phyloP scores from a whole-genome alignment of 2,797 vertebrate genomes.

The Gallinago nigripennis region DNA sequence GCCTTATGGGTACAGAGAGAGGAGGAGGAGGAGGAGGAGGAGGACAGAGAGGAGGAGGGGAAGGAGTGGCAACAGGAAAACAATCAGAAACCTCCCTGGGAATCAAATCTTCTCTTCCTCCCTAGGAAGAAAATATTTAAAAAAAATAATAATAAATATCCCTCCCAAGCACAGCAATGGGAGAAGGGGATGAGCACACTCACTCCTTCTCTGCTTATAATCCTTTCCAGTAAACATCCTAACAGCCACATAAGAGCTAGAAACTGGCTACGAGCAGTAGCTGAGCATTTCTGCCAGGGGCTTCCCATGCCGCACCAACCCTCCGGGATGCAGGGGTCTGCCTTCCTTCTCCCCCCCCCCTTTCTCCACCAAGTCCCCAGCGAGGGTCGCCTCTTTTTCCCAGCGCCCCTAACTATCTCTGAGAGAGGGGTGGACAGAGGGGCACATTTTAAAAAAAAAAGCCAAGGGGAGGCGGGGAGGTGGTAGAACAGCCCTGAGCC shows the following conservation, averaged over 20 bases:
- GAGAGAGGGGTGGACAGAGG: neutral
- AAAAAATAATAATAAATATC: neutral
- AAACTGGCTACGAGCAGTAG: neutral
- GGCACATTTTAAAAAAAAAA: neutral
- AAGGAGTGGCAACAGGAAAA: neutral
- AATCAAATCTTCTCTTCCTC: neutral
- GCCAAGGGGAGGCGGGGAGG: neutral
- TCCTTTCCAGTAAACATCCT: accelerated
- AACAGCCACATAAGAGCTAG: neutral
- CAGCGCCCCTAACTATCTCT: neutral
- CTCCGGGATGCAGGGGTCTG: neutral
- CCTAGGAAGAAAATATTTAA: neutral
- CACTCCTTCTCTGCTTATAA: neutral
- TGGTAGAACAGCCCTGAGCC: conserved; percentile 36
- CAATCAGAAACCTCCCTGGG: neutral
- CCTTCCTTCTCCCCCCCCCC: neutral
- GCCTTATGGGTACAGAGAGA: neutral
- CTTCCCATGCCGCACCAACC: too few species aligned
- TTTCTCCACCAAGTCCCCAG: neutral
- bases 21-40: neutral
- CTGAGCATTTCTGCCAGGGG: neutral
- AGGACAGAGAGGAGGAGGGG: neutral
- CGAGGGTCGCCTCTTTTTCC: neutral
- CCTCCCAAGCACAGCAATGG: accelerated
- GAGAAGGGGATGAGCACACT: neutral